Evolutionary conservation across 1,140 invertebrate genomes (phyloP).

Genomic region (Danaus plexippus): DNA sequence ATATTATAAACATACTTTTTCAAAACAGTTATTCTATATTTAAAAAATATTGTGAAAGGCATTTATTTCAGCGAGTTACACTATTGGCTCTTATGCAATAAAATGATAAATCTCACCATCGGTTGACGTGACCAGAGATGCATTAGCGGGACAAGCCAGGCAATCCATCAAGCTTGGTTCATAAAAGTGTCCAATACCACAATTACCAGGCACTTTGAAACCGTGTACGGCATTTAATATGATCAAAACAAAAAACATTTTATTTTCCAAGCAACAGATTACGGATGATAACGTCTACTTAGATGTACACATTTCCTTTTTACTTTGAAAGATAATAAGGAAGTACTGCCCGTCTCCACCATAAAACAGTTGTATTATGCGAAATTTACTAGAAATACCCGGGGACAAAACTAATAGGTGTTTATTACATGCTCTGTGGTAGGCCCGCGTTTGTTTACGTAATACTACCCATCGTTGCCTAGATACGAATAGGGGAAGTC

Average conservation of each 20-base stretch:
- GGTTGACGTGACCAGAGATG: constrained; percentile 37
- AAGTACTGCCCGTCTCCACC: no score
- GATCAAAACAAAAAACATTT: constrained; percentile 15
- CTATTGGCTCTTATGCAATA: neutral
- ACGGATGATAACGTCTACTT: no score
- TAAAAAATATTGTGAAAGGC: neutral
- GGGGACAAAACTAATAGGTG: constrained; percentile 2
- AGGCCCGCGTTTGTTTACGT: constrained; percentile 19
- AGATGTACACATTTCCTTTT: no score
- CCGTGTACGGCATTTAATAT: constrained; percentile 20
- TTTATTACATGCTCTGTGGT: constrained; percentile 7
- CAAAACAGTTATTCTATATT: neutral
- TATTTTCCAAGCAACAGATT: no score
- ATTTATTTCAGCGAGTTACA: neutral
- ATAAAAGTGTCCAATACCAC: constrained; percentile 38
- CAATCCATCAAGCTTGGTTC: constrained; percentile 45
- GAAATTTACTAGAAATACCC: constrained; percentile 8
- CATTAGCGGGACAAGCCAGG: constrained; percentile 39
- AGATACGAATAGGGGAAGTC: constrained; percentile 3
- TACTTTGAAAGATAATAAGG: no score
- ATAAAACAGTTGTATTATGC: no score
- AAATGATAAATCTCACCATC: constrained; percentile 39
- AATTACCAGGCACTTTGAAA: constrained; percentile 34
- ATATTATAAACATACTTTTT: neutral
- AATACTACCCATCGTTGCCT: constrained; percentile 15